Base-by-base conservation (phyloP, 2,888 invertebrate species). In the Anarsia innoxiella region DNA sequence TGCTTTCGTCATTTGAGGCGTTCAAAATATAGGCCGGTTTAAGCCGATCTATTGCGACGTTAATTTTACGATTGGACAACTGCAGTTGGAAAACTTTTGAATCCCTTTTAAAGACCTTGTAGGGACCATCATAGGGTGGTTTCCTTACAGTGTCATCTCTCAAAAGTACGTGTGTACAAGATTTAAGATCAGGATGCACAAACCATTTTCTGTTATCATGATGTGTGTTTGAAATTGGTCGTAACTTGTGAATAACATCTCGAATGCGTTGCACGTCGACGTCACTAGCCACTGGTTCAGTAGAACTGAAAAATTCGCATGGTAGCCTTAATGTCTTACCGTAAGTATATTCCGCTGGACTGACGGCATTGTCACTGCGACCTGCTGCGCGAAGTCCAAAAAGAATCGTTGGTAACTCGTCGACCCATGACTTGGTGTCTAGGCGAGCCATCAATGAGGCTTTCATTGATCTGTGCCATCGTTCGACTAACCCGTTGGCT, bases 81-180 rank as follows among this genome's bases (percentile, higher is more conserved):
- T 39, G 40, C 8, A 44, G 12, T 2, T 16, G 11, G 19, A 39
- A 41, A 25, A 36, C 31, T 29, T 44, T 44, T 2, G 6, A 2
- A n/a, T 16, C 23, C 8, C 38, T 25, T 3, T 32, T 31, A 11
- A 45, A 11, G 3, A 45, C 45, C 4, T 10, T 12, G 13, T 19
- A 39, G 11, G 48, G 46, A 3, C 46, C 46, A 2, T 44, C 39
- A 13, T 44, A 44, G 2, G 48, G 44, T 2, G 42, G 29, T 12
- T 31, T 31, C 11, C 39, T 14, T 2, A 48, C 37, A 1, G 41
- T 19, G 12, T 48, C 45, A 10, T 40, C 33, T 1, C 43, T 27
- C 5, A 47, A 10, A 12, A 41, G 43, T 9, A 41, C 32, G 13
- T 45, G 37, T 3, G 27, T 14, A 11, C 37, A 15, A 12, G 28